Evolutionary conservation across 2,797 vertebrate genomes (phyloP).

Genomic region (Smutsia gigantea): DNA sequence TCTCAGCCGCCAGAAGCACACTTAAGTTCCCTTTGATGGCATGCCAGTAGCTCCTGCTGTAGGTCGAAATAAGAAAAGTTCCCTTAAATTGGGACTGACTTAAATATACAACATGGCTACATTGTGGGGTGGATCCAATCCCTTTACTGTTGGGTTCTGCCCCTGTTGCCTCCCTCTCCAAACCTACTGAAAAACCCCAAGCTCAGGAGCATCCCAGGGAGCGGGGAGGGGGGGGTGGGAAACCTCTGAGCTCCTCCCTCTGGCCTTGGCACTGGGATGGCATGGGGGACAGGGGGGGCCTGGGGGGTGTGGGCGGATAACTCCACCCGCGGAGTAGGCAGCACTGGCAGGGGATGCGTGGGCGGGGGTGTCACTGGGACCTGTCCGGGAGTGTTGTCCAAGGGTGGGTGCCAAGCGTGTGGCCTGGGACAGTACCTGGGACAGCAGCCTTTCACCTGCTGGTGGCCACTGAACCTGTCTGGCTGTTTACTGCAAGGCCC

Average conservation of each 20-base stretch:
- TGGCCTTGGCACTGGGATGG: neutral
- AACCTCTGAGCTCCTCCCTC: constrained; percentile 10
- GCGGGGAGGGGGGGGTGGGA: neutral
- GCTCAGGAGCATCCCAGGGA: constrained; percentile 42
- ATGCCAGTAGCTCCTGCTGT: neutral
- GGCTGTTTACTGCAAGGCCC: neutral
- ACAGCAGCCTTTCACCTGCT: constrained; percentile 60
- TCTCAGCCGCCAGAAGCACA: neutral
- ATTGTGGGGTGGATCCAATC: neutral
- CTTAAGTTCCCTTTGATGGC: neutral
- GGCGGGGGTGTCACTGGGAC: constrained; percentile 77
- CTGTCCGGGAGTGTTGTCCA: constrained; percentile 76
- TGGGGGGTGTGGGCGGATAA: neutral
- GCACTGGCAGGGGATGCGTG: too few relatives aligned
- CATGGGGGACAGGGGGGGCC: constrained; percentile 54
- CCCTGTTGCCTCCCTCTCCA: neutral
- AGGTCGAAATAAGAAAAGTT: neutral
- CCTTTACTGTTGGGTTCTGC: constrained; percentile 49
- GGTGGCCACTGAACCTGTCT: constrained; percentile 68
- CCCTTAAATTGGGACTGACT: neutral
- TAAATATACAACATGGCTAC: neutral
- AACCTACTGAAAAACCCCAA: constrained; percentile 63
- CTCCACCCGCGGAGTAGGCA: constrained; percentile 11
- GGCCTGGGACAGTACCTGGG: constrained; percentile 67
- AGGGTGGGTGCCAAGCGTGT: constrained; percentile 69